Percentiles rank a stretch among this genome's conserved stretches.
Evolutionary conservation across 2,113 vertebrate species (phyloP).

Genomic region (Etheostoma spectabile): DNA sequence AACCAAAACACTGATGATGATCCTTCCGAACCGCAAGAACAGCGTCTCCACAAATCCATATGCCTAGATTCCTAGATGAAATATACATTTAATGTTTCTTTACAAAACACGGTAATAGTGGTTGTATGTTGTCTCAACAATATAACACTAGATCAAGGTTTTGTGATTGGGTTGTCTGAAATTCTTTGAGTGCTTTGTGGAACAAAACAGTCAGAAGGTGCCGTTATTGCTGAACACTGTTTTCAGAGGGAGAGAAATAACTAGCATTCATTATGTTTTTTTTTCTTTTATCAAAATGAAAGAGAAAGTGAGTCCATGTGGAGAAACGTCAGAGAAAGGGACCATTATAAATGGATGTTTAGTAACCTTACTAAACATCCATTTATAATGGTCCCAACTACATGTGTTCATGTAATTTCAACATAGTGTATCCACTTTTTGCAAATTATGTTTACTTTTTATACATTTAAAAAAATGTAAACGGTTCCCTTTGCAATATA

Average conservation of each 20-base stretch:
- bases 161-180: neutral
- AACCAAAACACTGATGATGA: neutral
- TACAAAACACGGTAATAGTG: neutral
- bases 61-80: neutral
- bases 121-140: neutral
- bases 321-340: neutral
- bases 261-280: neutral
- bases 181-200: neutral
- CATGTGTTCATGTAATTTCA: neutral
- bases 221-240: neutral
- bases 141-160: neutral
- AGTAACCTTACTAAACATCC: neutral
- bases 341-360: neutral
- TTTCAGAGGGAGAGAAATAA: neutral
- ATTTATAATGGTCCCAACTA: no score
- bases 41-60: neutral
- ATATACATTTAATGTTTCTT: neutral
- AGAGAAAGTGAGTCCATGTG: neutral
- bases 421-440: neutral
- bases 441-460: no score
- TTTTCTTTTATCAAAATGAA: neutral
- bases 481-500: neutral
- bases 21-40: neutral
- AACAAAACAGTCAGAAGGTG: neutral
- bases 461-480: no score